Percentiles rank a stretch among this genome's conserved stretches.
These are phyloP conservation scores for Anthonomus grandis DNA, from an alignment of 1,140 invertebrate species.

Conservation along the genomic window DNA sequence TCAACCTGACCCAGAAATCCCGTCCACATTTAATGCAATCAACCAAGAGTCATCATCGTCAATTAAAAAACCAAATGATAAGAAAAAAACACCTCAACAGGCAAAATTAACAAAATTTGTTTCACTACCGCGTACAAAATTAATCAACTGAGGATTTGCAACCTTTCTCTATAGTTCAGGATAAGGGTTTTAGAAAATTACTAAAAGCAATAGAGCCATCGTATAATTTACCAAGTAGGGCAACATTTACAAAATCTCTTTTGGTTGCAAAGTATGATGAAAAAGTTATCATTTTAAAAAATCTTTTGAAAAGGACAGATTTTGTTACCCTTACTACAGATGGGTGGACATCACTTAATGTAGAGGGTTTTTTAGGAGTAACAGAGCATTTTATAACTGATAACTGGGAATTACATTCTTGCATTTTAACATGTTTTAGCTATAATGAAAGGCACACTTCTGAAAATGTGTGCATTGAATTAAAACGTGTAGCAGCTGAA, in stretches of 20 bases:
- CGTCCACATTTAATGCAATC: too few species aligned
- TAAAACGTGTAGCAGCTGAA: constrained; percentile 11
- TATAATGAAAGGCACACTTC: constrained; percentile 3
- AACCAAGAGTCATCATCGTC: too few species aligned
- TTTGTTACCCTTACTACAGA: constrained; percentile 5
- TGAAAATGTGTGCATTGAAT: constrained; percentile 1
- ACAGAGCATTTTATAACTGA: constrained; percentile 8
- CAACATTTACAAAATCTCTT: constrained; percentile 11
- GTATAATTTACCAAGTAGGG: constrained; percentile 7
- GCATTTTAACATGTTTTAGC: constrained; percentile 6
- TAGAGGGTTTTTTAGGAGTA: constrained; percentile 1
- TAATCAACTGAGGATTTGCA: constrained; percentile 10
- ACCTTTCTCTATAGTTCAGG: constrained; percentile 7
- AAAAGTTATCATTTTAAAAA: not conserved
- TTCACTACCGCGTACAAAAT: constrained; percentile 2
- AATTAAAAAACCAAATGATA: too few species aligned
- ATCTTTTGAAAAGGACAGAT: not conserved
- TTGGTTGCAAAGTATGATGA: constrained; percentile 5
- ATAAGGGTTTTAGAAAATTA: constrained; percentile 7
- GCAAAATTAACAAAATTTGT: too few species aligned
- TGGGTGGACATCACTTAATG: constrained; percentile 3
- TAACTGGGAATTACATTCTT: constrained; percentile 1
- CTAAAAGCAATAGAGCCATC: constrained; percentile 11
- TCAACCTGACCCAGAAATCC: too few species aligned
- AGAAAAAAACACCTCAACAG: too few species aligned